Evolutionary conservation across 53 echinoderm and acorn worm genomes (phyloP).

Genomic region (Arbacia lixula): DNA sequence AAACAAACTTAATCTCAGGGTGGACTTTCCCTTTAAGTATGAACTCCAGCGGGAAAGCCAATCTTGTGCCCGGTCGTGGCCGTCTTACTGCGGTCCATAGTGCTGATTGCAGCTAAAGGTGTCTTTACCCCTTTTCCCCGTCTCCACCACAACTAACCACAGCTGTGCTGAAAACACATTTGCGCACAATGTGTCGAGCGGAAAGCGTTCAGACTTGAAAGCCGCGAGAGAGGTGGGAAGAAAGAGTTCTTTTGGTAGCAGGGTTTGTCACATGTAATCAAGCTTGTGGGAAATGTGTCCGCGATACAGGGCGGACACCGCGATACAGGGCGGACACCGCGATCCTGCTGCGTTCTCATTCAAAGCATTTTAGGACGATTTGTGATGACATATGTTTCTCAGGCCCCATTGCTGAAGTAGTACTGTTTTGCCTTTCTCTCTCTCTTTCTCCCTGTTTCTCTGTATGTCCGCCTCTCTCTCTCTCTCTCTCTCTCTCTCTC

Average conservation of each 20-base stretch:
- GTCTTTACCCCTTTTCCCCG: no score
- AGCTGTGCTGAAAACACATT: background rate
- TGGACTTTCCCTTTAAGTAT: no score
- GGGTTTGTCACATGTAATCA: background rate
- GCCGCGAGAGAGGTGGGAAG: no score
- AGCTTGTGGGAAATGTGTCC: no score
- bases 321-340: background rate
- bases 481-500: background rate
- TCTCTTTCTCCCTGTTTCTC: background rate
- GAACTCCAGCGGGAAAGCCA: no score
- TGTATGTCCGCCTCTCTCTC: background rate
- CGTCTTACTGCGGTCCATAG: no score
- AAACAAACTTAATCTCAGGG: no score
- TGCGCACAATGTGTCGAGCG: no score
- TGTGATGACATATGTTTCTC: constrained; percentile 3
- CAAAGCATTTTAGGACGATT: background rate
- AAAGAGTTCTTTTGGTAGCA: no score
- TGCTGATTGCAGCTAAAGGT: no score
- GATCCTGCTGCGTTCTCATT: constrained; percentile 2
- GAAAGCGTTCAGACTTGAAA: no score
- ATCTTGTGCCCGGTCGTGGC: no score
- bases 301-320: background rate
- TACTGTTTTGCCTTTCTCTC: background rate
- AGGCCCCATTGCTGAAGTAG: background rate
- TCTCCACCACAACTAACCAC: background rate